Evolutionary conservation across 2,113 vertebrate genomes (phyloP), one percentile per base, ranked within the genome.

Genomic region (Lasiurus borealis): DNA sequence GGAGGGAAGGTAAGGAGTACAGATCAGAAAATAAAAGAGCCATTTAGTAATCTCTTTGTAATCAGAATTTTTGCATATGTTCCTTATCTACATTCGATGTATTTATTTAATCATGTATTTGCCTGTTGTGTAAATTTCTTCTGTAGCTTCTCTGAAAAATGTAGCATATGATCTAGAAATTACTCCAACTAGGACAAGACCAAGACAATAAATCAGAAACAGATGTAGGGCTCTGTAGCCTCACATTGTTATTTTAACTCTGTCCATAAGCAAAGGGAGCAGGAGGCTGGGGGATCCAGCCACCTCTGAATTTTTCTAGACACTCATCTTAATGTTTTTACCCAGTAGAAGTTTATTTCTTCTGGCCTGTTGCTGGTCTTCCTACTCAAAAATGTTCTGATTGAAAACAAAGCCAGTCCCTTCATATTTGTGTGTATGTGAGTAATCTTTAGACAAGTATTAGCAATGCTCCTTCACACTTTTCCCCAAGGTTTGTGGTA

Each of bases 371-470:
- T 91, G 59, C 68, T 89, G 80, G 44, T 93, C 87, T 91, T 90
- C 50, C 80, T 94, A 75, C 34, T 68, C 40, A 36, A 59, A 78
- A 82, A 84, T 48, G 27, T 68, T 76, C 83, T 93, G 73, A 93
- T 88, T 87, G 68, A 94, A 95, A 97, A 50, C 78, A 91, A 93
- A 95, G 90, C 77, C 44, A 84, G 80, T 52, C 54, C 71, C 50
- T 59, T 57, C 73, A 31, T 81, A 14, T 90, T 11, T 89, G 36
- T 84, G 25, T 40, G 34, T 16, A 15, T 48, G 16, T 62, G 75
- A 95, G 72, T 77, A 71, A 66, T 91, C 48, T 80, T 92, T 81
- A 77, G 34, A 54, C 52, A 52, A 78, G 29, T 76, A 48, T 90
- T 64, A 84, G 59, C 72, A 83, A 14, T 50, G 44, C 23, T 66